Evolutionary conservation across 2,888 invertebrate species (phyloP).

Genomic region (Andrena bucephala): DNA sequence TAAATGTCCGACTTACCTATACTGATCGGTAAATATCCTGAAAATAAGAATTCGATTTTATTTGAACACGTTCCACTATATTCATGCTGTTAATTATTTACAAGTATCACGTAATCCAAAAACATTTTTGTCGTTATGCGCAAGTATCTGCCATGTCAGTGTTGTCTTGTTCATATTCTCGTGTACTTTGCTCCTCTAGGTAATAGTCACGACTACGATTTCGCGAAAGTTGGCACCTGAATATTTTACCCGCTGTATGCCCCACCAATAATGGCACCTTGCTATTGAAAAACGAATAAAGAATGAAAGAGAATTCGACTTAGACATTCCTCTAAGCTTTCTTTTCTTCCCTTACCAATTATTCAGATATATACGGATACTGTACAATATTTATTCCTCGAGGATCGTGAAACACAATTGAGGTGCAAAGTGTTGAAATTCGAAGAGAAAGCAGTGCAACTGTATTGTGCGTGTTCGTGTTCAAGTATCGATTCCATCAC

Average conservation of each 20-base stretch:
- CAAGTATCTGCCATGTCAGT: not conserved
- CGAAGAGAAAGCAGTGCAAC: slow-evolving; percentile 2
- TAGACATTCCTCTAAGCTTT: not conserved
- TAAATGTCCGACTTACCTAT: slow-evolving; percentile 82
- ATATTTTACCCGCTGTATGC: not conserved
- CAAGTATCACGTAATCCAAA: slow-evolving; percentile 30
- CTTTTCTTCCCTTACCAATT: not conserved
- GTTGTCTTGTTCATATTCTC: not conserved
- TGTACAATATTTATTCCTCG: slow-evolving; percentile 6
- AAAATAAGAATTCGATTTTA: slow-evolving; percentile 82
- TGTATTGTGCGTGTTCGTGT: slow-evolving; percentile 2
- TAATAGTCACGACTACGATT: not conserved
- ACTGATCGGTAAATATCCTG: slow-evolving; percentile 84
- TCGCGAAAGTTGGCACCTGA: not conserved
- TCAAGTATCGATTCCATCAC: slow-evolving; percentile 26
- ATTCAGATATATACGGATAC: not conserved
- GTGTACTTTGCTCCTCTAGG: not conserved
- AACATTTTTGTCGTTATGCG: slow-evolving; percentile 1
- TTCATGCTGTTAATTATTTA: slow-evolving; percentile 76
- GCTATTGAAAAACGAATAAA: not conserved
- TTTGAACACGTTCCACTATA: slow-evolving; percentile 76
- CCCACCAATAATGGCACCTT: not conserved
- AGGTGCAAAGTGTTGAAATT: slow-evolving; percentile 18
- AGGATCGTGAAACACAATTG: not conserved
- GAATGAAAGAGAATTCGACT: not conserved